A percentile compares a stretch with the other conserved stretches of the same genome.
phyloP scores from a whole-genome alignment of 2,888 invertebrate genomes.

The Parthenolecanium corni region DNA sequence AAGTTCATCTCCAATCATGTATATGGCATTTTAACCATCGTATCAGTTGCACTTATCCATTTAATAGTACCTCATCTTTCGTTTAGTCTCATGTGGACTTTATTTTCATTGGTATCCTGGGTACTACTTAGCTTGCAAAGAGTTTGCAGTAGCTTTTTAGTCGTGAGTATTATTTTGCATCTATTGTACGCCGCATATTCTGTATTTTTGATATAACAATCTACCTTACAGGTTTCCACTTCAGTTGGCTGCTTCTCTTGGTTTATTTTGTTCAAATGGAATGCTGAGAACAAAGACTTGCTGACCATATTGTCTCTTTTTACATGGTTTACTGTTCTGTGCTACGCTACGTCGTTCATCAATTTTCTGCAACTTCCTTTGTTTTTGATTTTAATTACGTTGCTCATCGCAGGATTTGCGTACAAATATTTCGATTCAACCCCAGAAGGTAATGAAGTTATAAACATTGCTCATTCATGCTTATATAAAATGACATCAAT shows the following conservation, averaged over 20 bases:
- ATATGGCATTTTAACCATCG: background rate
- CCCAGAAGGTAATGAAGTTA: slow-evolving; percentile 9
- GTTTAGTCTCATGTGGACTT: background rate
- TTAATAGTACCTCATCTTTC: slow-evolving; percentile 6
- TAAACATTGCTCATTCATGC: background rate
- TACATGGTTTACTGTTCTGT: slow-evolving; percentile 32
- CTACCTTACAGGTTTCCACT: slow-evolving; percentile 1
- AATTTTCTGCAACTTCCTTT: slow-evolving; percentile 31
- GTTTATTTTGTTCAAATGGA: slow-evolving; percentile 8
- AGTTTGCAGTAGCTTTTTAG: slow-evolving; percentile 1
- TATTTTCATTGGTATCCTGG: background rate
- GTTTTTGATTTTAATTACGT: slow-evolving; percentile 28
- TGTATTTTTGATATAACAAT: background rate
- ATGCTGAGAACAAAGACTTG: background rate
- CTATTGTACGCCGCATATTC: background rate
- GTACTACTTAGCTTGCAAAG: background rate
- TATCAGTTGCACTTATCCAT: background rate
- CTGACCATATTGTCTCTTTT: slow-evolving; percentile 28
- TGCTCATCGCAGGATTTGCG: slow-evolving; percentile 25
- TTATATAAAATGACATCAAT: too few relatives aligned
- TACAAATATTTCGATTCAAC: slow-evolving; percentile 28
- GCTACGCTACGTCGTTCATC: slow-evolving; percentile 32
- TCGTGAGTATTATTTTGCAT: slow-evolving; percentile 3
- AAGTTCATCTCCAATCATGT: background rate
- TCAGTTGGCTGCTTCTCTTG: background rate